Evolutionary conservation across 2,888 invertebrate species (phyloP).

Genomic region (Phortica magna): DNA sequence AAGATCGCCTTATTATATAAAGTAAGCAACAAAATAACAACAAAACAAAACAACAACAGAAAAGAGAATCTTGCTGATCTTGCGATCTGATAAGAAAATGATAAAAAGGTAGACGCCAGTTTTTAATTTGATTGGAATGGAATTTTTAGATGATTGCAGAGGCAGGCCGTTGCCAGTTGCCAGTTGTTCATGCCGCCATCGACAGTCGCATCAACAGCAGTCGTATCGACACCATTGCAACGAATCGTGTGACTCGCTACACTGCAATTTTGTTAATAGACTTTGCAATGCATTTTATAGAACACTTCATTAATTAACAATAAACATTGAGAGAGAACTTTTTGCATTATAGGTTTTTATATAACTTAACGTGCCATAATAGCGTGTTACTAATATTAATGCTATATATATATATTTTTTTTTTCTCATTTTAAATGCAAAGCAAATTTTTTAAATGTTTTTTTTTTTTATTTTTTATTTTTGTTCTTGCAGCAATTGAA

Average conservation of each 20-base stretch:
- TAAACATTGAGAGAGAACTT: no score
- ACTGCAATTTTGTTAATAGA: no score
- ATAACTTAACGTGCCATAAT: no score
- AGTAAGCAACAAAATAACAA: conserved; percentile 49
- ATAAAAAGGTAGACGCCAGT: conserved; percentile 78
- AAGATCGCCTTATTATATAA: conserved; percentile 77
- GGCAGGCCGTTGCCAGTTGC: conserved; percentile 24
- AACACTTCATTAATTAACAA: no score
- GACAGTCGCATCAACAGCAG: not conserved
- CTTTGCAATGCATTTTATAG: no score
- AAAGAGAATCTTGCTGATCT: conserved; percentile 73
- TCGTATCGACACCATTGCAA: not conserved
- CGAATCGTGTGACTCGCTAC: no score
- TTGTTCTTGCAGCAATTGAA: not conserved
- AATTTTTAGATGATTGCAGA: conserved; percentile 73
- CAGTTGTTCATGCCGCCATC: not conserved
- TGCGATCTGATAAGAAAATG: conserved; percentile 77
- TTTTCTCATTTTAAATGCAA: no score
- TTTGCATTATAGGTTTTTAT: no score
- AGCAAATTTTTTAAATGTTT: not conserved
- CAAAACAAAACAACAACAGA: conserved; percentile 44
- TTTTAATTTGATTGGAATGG: conserved; percentile 78
- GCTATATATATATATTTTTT: no score
- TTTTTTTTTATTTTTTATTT: not conserved
- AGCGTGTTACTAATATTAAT: no score